Percentiles rank a stretch among this genome's conserved stretches.
Evolutionary conservation across 2,888 invertebrate species (phyloP).

Genomic region (Carpatolechia fugitivella): DNA sequence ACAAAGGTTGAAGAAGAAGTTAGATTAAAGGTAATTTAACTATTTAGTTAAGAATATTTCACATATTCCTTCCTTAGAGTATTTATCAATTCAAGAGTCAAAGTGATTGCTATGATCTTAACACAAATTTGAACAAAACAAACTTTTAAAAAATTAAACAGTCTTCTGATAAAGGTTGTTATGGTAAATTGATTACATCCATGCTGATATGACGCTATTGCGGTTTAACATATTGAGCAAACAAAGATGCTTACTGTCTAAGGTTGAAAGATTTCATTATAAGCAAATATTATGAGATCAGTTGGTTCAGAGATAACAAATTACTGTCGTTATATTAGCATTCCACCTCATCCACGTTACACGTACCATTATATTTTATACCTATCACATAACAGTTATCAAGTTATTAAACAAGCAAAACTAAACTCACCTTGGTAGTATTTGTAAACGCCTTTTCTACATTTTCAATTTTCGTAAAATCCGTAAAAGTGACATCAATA

Average conservation of each 20-base stretch:
- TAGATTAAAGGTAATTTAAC: no score
- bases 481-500: constrained; percentile 87
- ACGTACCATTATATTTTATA: background rate
- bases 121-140: background rate
- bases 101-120: no score
- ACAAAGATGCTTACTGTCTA: background rate
- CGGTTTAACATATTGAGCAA: constrained; percentile 10
- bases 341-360: background rate
- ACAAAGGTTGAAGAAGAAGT: no score
- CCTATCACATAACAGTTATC: background rate
- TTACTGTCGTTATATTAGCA: background rate
- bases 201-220: background rate
- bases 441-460: constrained; percentile 84
- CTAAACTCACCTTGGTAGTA: constrained; percentile 88
- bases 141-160: background rate
- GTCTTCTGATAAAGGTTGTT: constrained; percentile 34
- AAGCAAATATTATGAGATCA: no score
- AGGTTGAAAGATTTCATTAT: background rate
- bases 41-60: no score
- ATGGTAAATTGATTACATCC: constrained; percentile 25
- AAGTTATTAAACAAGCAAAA: background rate
- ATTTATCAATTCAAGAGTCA: no score
- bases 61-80: no score
- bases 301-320: no score
- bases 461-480: constrained; percentile 83